Base-by-base conservation (phyloP, 2,113 vertebrate genomes). In the Zosterops hypoxanthus region DNA sequence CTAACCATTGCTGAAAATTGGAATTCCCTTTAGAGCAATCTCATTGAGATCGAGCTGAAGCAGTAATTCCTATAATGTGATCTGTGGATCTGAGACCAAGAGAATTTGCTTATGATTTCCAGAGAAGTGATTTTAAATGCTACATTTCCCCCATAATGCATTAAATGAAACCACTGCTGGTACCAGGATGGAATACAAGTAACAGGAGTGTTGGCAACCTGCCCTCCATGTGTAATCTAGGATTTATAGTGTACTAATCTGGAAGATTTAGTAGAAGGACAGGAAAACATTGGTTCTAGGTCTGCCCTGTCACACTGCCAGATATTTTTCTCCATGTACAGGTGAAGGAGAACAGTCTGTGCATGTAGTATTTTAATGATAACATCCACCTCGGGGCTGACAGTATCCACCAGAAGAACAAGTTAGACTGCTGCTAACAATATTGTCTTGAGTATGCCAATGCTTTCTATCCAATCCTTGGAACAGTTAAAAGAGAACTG, bases 161-260 rank as follows among this genome's bases (percentile, higher is more conserved):
- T 71, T 68, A 49, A 68, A 24, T 52, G 42, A 92, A 81, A 72
- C 20, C 5, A 57, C 3, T 59, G 33, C 13, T 71, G 8, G 36
- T 86, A 70, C 23, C 29, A 21, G 73, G 17, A 23, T 8, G 41
- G 33, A 63, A 49, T 57, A 56, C 19, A 56, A 81, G 44, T 22
- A 57, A 8, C 36, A 53, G 36, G 23, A 73, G 7, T n/a, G 29
- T 21, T 78, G 72, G 24, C 31, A 94, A 55, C 34, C 29, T 72
- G 29, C 11, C 8, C 1, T 80, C 31, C 5, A 2, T 14, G 14
- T 0, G 0, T 64, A 25, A 86, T 73, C 18, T 50, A 52, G 14
- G 33, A 39, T 7, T 46, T n/a, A 57, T 3, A 31, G 6, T 26
- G 21, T 28, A 55, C 26, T 85, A 24, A 52, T 36, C 19, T 36